Evolutionary conservation across 2,797 vertebrate species (phyloP).

Genomic region (Harpagifer antarcticus): DNA sequence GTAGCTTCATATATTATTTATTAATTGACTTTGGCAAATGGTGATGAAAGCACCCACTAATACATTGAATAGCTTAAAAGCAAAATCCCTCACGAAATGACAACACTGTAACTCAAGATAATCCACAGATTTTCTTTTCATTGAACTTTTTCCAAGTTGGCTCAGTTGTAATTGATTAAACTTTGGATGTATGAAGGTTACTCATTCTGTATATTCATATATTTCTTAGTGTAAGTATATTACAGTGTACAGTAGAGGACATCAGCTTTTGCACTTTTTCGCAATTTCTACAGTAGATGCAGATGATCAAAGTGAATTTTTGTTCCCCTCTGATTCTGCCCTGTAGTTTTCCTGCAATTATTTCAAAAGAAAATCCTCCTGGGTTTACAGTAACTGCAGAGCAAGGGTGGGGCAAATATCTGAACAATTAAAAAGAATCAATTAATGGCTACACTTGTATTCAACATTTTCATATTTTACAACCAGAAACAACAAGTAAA

Average conservation of each 20-base stretch:
- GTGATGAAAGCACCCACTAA: no score
- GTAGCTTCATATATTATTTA: no score
- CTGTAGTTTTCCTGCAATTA: neutral
- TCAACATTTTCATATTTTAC: constrained; percentile 26
- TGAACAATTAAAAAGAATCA: constrained; percentile 14
- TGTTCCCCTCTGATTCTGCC: constrained; percentile 34
- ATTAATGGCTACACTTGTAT: constrained; percentile 34
- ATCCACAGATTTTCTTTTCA: no score
- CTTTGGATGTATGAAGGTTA: neutral
- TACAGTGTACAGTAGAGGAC: neutral
- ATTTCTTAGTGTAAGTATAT: neutral
- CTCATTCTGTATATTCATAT: neutral
- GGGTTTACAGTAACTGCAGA: constrained; percentile 8
- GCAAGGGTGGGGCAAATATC: constrained; percentile 25
- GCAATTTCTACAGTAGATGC: constrained; percentile 2
- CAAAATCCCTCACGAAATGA: no score
- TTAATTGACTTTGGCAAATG: no score
- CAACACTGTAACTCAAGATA: no score
- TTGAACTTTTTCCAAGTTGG: neutral
- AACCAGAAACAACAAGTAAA: constrained; percentile 31
- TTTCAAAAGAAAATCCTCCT: constrained; percentile 38
- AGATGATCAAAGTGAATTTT: constrained; percentile 27
- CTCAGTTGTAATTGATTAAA: neutral
- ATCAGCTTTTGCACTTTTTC: neutral
- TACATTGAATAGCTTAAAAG: no score